Conservation (phyloP, 2,888 invertebrate genomes). For the Oxycera nigricornis region DNA sequence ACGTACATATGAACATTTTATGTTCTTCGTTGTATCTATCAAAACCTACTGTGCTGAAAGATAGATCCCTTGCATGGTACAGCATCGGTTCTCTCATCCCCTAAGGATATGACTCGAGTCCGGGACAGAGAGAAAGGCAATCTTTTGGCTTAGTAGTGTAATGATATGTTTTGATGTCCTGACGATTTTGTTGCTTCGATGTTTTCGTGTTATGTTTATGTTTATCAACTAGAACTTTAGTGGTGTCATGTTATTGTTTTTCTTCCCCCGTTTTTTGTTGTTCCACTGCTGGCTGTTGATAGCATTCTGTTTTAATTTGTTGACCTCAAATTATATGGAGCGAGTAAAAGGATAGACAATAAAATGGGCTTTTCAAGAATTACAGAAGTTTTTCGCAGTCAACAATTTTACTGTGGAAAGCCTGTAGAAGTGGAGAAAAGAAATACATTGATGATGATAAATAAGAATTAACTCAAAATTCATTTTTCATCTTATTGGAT, state of each 20-base stretch:
- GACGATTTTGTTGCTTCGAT: not conserved
- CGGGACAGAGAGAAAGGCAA: constrained; percentile 12
- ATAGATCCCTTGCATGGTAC: not conserved
- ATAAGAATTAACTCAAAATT: too few species aligned
- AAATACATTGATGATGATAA: too few species aligned
- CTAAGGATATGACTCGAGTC: not conserved
- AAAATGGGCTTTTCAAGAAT: not conserved
- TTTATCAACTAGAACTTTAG: constrained; percentile 34
- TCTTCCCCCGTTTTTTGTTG: not conserved
- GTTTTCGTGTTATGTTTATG: constrained; percentile 30
- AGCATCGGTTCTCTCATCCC: not conserved
- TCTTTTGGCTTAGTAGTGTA: constrained; percentile 42
- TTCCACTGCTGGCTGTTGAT: not conserved
- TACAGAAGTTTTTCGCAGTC: too few species aligned
- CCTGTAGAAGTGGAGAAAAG: too few species aligned
- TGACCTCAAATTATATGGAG: constrained; percentile 34
- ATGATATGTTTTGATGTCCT: constrained; percentile 45
- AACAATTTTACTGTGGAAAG: too few species aligned
- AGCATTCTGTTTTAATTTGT: constrained; percentile 30
- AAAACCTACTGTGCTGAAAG: too few species aligned
- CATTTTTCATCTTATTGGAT: too few species aligned
- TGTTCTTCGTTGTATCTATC: not conserved
- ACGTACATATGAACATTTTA: not conserved
- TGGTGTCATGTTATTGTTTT: constrained; percentile 35
- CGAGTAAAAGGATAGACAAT: constrained; percentile 20